A percentile compares a stretch with the other conserved stretches of the same genome.
These are phyloP conservation scores for Iphiclides podalirius DNA, from an alignment of 2,888 invertebrate species.

Conservation along the genomic window DNA sequence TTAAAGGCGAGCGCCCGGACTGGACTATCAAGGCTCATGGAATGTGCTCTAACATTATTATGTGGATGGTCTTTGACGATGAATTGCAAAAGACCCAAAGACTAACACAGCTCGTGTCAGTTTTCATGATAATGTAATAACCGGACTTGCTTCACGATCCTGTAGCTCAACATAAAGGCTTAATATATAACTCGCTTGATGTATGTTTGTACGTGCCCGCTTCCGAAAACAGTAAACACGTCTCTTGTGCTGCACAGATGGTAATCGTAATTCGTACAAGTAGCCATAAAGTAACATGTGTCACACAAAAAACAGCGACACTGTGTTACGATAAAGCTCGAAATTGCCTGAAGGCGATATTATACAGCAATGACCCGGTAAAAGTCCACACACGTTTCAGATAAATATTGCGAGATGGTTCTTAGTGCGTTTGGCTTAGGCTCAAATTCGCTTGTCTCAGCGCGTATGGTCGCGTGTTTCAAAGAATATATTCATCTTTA, in stretches of 20 bases:
- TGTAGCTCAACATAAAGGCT: constrained; percentile 8
- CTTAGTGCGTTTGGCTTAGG: not conserved
- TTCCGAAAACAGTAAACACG: constrained; percentile 24
- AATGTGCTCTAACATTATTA: too few species aligned
- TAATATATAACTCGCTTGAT: constrained; percentile 16
- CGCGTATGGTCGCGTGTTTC: not conserved
- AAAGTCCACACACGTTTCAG: not conserved
- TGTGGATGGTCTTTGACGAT: too few species aligned
- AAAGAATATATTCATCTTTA: constrained; percentile 22
- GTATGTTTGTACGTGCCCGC: constrained; percentile 21
- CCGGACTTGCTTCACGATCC: not conserved
- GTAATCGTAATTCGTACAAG: constrained; percentile 20
- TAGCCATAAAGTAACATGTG: constrained; percentile 6
- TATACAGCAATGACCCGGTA: not conserved
- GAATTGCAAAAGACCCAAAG: not conserved
- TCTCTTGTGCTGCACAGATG: constrained; percentile 19
- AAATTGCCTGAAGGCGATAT: not conserved
- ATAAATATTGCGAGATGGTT: constrained; percentile 1
- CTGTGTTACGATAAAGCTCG: not conserved
- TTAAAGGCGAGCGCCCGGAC: too few species aligned
- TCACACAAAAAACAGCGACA: not conserved
- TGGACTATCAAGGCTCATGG: too few species aligned
- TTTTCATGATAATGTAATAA: not conserved
- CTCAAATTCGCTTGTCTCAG: not conserved
- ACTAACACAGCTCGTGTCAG: not conserved